Evolutionary conservation across 2,797 vertebrate genomes (phyloP).

Genomic region (Betta splendens): DNA sequence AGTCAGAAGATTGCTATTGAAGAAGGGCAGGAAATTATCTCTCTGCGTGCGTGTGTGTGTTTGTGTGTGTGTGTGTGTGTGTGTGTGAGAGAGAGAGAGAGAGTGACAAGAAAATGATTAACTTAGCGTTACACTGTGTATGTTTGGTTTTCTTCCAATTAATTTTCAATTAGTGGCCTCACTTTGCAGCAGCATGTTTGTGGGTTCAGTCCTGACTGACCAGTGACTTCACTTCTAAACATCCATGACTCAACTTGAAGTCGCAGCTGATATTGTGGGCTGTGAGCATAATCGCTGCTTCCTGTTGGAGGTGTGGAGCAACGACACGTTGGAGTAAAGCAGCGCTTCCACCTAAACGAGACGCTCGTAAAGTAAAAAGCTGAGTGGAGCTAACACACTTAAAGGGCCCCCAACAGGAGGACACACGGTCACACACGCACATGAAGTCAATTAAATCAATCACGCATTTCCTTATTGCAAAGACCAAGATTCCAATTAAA

Average conservation of each 20-base stretch:
- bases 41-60: conserved; percentile 3
- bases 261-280: neutral
- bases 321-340: neutral
- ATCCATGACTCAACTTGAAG: neutral
- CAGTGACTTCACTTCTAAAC: neutral
- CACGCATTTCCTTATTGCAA: no score
- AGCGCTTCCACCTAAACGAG: neutral
- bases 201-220: conserved; percentile 16
- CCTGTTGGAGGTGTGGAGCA: neutral
- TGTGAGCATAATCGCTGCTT: neutral
- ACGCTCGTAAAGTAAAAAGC: neutral
- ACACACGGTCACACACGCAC: no score
- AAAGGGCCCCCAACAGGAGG: no score
- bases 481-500: no score
- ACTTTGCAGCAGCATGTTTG: conserved; percentile 17
- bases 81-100: neutral
- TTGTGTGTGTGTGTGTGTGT: neutral
- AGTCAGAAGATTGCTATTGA: conserved; percentile 39
- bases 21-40: conserved; percentile 42
- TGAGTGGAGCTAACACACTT: conserved; percentile 9
- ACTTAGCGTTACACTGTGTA: neutral
- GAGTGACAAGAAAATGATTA: conserved; percentile 26
- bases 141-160: conserved; percentile 45
- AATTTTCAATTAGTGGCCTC: conserved; percentile 34
- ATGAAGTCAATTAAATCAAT: no score